Evolutionary conservation across 35 echinoderm and acorn worm genomes (phyloP), one percentile per base, ranked within the genome.

Genomic region (Stichopus chloronotus): DNA sequence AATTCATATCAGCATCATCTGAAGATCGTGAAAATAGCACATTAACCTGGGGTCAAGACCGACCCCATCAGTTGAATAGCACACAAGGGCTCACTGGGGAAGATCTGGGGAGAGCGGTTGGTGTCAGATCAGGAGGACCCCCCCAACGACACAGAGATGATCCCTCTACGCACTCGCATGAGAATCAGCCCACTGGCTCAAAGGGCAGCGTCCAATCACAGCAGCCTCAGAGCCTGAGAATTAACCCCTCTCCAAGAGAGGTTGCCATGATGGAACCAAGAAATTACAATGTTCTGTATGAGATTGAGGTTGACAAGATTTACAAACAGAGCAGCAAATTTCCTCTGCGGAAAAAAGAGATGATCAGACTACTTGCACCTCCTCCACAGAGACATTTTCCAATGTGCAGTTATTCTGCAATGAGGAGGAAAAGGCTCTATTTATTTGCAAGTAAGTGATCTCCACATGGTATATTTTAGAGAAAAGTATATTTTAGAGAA

Each of bases 381-480:
- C 87, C 87, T 1, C 87, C 87, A 72, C 87, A 89, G 25, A 89
- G 87, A 14, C 61, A 65, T 65, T 89, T 89, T 9, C 87, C 87
- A 43, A 89, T 89, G 87, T 89, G 87, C 30, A 89, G 87, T 54
- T 89, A 89, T 72, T 89, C 87, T 30, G 87, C 87, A 13, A 16
- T 89, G 87, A 89, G 23, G 55, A 69, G 59, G 60, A 89, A 63
- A 72, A 71, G 87, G 43, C 13, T 89, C 1, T 89, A 89, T 71
- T 30, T 89, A 52, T 89, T 89, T 72, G 87, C 52, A 52, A 61
- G 87, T 89, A 72, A 89, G 87, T 52, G 9, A 24, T 81, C 22
- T 3, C 30, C 30, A 1, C 22, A 72, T 43, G 30, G 30, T 43
- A 43, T 43, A 3, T 43, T 43, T 43, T 43, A 43, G n/a, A n/a